Conservation (phyloP, 2,113 vertebrate species). For the Ophthalmolycus amberensis region DNA sequence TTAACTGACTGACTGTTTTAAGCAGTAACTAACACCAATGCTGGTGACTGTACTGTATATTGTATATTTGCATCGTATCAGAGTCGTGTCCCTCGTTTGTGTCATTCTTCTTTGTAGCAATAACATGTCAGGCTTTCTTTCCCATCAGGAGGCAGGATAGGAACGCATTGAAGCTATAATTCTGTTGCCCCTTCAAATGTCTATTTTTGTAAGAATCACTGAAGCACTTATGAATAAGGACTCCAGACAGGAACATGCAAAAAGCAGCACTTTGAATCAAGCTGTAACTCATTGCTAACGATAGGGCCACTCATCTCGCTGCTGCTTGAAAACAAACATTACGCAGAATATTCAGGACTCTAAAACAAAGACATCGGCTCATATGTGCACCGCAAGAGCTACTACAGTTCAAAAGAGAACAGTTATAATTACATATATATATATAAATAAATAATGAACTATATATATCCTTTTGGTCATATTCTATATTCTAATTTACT, state of each 20-base stretch:
- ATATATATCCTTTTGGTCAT: conserved; percentile 49
- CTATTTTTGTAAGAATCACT: conserved; percentile 77
- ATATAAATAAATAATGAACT: conserved; percentile 14
- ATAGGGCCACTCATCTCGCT: conserved; percentile 22
- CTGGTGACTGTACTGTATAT: background rate
- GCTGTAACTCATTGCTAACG: conserved; percentile 38
- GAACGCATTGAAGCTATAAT: conserved; percentile 3
- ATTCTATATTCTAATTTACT: conserved; percentile 49
- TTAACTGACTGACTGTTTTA: background rate
- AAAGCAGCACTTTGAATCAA: conserved; percentile 65
- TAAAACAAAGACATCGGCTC: conserved; percentile 12
- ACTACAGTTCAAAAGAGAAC: conserved; percentile 43
- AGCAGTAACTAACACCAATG: background rate
- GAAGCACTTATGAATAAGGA: conserved; percentile 56
- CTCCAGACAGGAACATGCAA: conserved; percentile 24
- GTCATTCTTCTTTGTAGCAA: conserved; percentile 65
- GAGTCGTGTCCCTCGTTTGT: conserved; percentile 15
- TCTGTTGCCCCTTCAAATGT: conserved; percentile 61
- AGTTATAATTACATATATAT: conserved; percentile 50
- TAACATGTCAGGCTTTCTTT: conserved; percentile 59
- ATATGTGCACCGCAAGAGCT: conserved; percentile 50
- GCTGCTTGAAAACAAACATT: conserved; percentile 58
- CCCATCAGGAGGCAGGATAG: conserved; percentile 17
- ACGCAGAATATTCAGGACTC: conserved; percentile 52
- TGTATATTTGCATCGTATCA: background rate